Evolutionary conservation across 1,140 invertebrate genomes (phyloP).

Genomic region (Drosophila pectinifera): DNA sequence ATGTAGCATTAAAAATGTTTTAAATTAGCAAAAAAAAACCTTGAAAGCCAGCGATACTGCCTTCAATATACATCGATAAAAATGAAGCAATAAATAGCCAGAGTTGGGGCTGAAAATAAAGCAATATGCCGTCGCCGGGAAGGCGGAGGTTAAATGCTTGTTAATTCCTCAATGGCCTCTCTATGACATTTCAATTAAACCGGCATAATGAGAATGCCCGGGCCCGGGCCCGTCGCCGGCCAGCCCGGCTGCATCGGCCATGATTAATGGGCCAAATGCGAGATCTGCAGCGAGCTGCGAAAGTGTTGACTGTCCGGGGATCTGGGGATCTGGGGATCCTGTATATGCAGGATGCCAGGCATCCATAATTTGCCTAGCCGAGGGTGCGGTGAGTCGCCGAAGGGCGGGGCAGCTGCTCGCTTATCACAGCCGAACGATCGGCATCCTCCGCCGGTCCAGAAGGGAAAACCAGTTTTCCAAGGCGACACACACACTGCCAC

Average conservation of each 20-base stretch:
- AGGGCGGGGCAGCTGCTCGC: slow-evolving; percentile 25
- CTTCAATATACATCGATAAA: not conserved
- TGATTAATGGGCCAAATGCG: slow-evolving; percentile 64
- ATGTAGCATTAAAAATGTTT: too few relatives aligned
- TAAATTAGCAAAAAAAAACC: too few relatives aligned
- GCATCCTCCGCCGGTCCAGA: slow-evolving; percentile 18
- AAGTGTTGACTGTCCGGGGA: slow-evolving; percentile 58
- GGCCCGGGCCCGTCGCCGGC: not conserved
- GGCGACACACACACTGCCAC: not conserved
- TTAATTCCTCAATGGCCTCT: slow-evolving; percentile 55
- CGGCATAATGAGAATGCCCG: slow-evolving; percentile 43
- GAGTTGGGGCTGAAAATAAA: slow-evolving; percentile 17
- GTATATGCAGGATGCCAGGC: slow-evolving; percentile 9
- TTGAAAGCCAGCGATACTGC: too few relatives aligned
- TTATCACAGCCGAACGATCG: slow-evolving; percentile 32
- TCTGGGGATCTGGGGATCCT: slow-evolving; percentile 14
- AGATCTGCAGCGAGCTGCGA: slow-evolving; percentile 44
- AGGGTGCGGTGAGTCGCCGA: not conserved
- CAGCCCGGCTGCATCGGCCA: slow-evolving; percentile 19
- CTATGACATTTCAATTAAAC: slow-evolving; percentile 64
- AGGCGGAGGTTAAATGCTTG: slow-evolving; percentile 49
- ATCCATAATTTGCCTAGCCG: slow-evolving; percentile 45
- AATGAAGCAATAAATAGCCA: slow-evolving; percentile 37
- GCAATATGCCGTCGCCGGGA: slow-evolving; percentile 5
- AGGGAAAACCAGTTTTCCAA: slow-evolving; percentile 31